Base-by-base conservation (phyloP, 1,140 invertebrate genomes). In the Solen grandis region DNA sequence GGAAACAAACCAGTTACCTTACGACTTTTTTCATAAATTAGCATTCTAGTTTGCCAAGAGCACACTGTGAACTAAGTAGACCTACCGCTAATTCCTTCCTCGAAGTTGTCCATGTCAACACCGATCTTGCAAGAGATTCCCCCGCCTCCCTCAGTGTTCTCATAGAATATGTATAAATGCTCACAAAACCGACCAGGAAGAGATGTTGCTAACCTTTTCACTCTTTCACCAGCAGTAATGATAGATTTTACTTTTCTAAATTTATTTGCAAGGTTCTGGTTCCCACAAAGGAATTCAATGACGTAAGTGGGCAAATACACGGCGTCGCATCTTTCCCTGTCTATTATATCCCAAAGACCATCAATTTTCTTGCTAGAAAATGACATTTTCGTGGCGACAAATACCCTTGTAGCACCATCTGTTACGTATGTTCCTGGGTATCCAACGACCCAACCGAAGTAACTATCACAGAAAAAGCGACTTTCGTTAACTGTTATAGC, bases 401-500 rank as follows among this genome's bases (percentile, higher is more conserved):
- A 69, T 22, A 79, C 29, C 8, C 76, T 83, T 29, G 76, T 84
- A 76, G 41, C 65, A n/a, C 60, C 86, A 72, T 41, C 70, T 60
- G 57, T 79, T 38, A 63, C 31, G 8, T 60, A 81, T 54, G 62
- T 85, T 60, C 65, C 81, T 33, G 10, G 82, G 78, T 36, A 70
- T 19, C 79, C 85, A 65, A 55, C 69, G 29, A 31, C 83, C 85
- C 50, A 84, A 73, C 73, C 76, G 27, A 70, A 81, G 41, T 65
- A 60, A 8, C 76, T 41, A 35, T 79, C 76, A 14, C 36, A 69
- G 38, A 79, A 79, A 8, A 55, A 69, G 13, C 55, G 29, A 31
- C 65, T 69, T 1, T 79, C 22, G 1, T 60, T n/a, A n/a, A n/a
- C n/a, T n/a, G n/a, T n/a, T n/a, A n/a, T n/a, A n/a, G n/a, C n/a